Evolutionary conservation across 1,140 invertebrate genomes (phyloP).

Genomic region (Hylyphantes graminicola): DNA sequence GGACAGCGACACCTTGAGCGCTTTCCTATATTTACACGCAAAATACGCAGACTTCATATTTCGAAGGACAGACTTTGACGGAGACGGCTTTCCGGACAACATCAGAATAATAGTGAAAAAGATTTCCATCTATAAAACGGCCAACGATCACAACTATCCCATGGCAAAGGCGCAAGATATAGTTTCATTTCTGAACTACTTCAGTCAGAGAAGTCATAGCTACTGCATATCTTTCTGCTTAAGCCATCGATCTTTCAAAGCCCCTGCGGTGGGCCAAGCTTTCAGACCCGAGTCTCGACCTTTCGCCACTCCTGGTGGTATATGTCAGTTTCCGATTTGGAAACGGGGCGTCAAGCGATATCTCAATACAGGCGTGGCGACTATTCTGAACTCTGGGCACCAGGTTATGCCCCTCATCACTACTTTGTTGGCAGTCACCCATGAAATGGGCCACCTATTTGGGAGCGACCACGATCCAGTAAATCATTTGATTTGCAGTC

Average conservation of each 20-base stretch:
- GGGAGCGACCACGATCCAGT: conserved; percentile 39
- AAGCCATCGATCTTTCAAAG: background rate
- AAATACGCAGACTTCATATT: conserved; percentile 33
- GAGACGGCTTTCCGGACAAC: conserved; percentile 9
- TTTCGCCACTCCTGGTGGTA: background rate
- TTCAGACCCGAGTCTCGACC: background rate
- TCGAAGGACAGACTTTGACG: conserved; percentile 26
- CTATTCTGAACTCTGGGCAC: background rate
- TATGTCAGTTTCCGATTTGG: conserved; percentile 11
- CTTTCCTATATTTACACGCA: conserved; percentile 20
- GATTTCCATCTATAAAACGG: conserved; percentile 15
- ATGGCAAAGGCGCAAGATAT: background rate
- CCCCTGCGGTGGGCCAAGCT: background rate
- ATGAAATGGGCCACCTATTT: conserved; percentile 40
- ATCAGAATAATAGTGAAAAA: conserved; percentile 19
- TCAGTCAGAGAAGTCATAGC: conserved; percentile 1
- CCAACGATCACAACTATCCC: conserved; percentile 11
- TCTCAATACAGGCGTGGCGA: conserved; percentile 27
- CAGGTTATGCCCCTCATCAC: background rate
- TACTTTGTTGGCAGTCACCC: background rate
- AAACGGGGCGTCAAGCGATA: background rate
- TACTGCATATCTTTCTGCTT: conserved; percentile 22
- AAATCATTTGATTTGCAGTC: conserved; percentile 12
- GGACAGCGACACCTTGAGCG: background rate
- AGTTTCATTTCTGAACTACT: background rate